Percentiles rank a stretch among this genome's conserved stretches.
Evolutionary conservation across 2,113 vertebrate species (phyloP).

Genomic region (Heliornis fulica): DNA sequence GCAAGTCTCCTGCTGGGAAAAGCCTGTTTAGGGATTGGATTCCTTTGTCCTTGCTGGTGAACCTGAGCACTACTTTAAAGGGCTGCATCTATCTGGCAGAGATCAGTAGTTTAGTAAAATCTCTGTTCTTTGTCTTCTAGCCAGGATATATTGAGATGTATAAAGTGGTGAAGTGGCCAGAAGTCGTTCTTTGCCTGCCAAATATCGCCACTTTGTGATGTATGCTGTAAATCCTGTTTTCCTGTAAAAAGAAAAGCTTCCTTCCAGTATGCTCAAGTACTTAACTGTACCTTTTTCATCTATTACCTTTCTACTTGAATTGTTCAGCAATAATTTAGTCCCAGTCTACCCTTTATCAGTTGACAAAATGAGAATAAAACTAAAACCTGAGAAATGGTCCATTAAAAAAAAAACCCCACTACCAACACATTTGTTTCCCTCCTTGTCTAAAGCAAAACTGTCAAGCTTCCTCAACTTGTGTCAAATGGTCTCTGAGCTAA

Average conservation of each 20-base stretch:
- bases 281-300: not conserved
- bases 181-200: not conserved
- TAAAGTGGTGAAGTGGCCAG: not conserved
- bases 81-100: not conserved
- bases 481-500: not conserved
- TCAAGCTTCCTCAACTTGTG: not conserved
- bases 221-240: not conserved
- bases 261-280: not conserved
- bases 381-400: not conserved
- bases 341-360: not conserved
- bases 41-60: not conserved
- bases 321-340: not conserved
- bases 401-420: too few relatives aligned
- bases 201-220: not conserved
- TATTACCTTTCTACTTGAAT: not conserved
- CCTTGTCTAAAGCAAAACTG: not conserved
- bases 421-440: not conserved
- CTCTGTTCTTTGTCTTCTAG: not conserved
- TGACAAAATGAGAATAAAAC: not conserved
- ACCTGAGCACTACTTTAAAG: not conserved
- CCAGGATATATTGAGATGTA: not conserved
- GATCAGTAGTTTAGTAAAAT: not conserved
- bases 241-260: not conserved
- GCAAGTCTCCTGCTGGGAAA: not conserved
- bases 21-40: not conserved